A percentile compares a stretch with the other conserved stretches of the same genome.
Evolutionary conservation across 2,888 invertebrate species (phyloP).

Genomic region (Caenorhabditis japonica): DNA sequence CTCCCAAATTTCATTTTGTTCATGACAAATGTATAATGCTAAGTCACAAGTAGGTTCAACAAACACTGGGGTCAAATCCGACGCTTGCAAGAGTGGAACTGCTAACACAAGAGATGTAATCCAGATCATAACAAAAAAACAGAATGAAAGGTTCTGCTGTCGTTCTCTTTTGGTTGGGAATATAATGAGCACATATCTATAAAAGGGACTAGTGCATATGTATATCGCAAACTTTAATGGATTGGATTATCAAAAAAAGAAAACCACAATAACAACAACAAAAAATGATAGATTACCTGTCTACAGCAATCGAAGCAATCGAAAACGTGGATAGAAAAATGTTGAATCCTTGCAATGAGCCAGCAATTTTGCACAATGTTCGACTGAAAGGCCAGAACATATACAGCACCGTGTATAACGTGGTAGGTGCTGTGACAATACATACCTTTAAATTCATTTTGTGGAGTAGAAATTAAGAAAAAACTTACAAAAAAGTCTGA

Average conservation of each 20-base stretch:
- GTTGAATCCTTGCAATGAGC: slow-evolving; percentile 87
- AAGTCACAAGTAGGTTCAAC: slow-evolving; percentile 67
- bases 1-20: slow-evolving; percentile 76
- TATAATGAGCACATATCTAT: slow-evolving; percentile 76
- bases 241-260: slow-evolving; percentile 7
- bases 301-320: slow-evolving; percentile 87
- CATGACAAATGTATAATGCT: slow-evolving; percentile 72
- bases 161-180: slow-evolving; percentile 76
- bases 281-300: slow-evolving; percentile 66
- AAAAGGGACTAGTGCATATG: too few species aligned
- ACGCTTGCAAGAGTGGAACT: slow-evolving; percentile 72
- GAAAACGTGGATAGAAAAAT: slow-evolving; percentile 94
- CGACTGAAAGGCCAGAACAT: slow-evolving; percentile 90
- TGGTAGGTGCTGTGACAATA: slow-evolving; percentile 90
- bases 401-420: slow-evolving; percentile 87
- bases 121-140: slow-evolving; percentile 79
- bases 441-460: slow-evolving; percentile 83
- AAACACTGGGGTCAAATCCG: slow-evolving; percentile 70
- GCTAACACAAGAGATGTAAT: slow-evolving; percentile 78
- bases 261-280: neutral
- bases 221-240: too few species aligned
- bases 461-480: too few species aligned
- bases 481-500: slow-evolving; percentile 74
- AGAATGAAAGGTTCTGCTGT: slow-evolving; percentile 78
- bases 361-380: slow-evolving; percentile 88